Base-by-base conservation (phyloP, 1,140 invertebrate genomes). In the Meloidogyne hapla region DNA sequence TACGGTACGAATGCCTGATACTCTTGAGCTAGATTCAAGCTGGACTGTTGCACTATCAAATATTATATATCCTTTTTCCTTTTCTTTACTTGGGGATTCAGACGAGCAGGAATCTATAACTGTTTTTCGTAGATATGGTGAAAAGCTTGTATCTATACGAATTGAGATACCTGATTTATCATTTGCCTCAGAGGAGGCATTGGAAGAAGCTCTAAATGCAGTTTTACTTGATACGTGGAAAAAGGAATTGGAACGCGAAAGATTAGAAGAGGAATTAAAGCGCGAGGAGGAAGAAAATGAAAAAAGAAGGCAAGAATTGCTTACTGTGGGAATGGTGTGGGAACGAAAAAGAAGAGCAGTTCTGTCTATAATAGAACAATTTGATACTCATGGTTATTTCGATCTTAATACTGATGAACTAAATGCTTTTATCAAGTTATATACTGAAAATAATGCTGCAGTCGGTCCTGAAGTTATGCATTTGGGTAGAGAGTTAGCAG, bases 21-120 rank as follows among this genome's bases (percentile, higher is more conserved):
- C 64, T 0, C 25, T 76, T 13, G 74, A 76, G 12, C n/a, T 76
- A 21, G 74, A 76, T n/a, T 45, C 65, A 21, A 45, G 28, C 8
- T 76, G 74, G 74, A 56, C 74, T n/a, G 74, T 76, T 21, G 74
- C 74, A 18, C 10, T 76, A 1, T 75, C 74, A 25, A 28, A 61
- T 6, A 75, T 76, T 10, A 76, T 76, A 2, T 76, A 69, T 66
- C 74, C 74, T 13, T 72, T 26, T 23, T 76, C 74, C 0, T 76
- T 76, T 21, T n/a, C 70, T 5, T 25, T 63, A n/a, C 40, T 64
- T 33, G 23, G 48, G 4, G 45, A 15, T 5, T 18, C 13, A 15
- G 45, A 18, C 5, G 45, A 18, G 13, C 13, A 18, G 3, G 45
- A 48, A 48, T 48, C 45, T 1, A 18, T 48, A 18, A 48, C 45